Evolutionary conservation across 2,888 invertebrate genomes (phyloP).

Genomic region (Elegia similella): DNA sequence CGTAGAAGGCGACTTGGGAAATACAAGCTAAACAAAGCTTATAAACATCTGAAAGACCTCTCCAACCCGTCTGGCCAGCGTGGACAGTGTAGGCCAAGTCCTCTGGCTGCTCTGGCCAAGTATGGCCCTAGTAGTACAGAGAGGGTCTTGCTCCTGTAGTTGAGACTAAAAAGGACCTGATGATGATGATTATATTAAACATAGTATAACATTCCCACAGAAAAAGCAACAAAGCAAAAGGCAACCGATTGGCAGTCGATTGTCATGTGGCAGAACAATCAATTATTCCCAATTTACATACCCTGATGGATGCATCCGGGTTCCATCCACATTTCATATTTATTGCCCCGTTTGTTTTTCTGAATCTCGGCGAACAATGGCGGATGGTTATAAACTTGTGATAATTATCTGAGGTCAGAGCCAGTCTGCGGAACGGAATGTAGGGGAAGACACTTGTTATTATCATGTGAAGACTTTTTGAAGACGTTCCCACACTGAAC

Average conservation of each 20-base stretch:
- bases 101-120: too few relatives aligned
- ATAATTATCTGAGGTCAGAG: slow-evolving; percentile 75
- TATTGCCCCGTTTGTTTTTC: slow-evolving; percentile 50
- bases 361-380: slow-evolving; percentile 73
- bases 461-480: slow-evolving; percentile 78
- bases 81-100: too few relatives aligned
- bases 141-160: too few relatives aligned
- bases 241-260: background rate
- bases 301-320: slow-evolving; percentile 11
- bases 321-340: slow-evolving; percentile 49
- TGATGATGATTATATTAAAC: too few relatives aligned
- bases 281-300: slow-evolving; percentile 30
- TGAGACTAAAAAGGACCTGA: too few relatives aligned
- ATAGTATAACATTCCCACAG: too few relatives aligned
- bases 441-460: slow-evolving; percentile 68
- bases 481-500: slow-evolving; percentile 78
- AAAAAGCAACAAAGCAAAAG: too few relatives aligned
- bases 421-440: slow-evolving; percentile 73
- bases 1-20: too few relatives aligned
- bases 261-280: slow-evolving; percentile 32
- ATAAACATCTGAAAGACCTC: too few relatives aligned
- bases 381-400: slow-evolving; percentile 67
- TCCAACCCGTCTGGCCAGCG: too few relatives aligned
- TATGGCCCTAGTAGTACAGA: too few relatives aligned
- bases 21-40: too few relatives aligned